phyloP scores from a whole-genome alignment of 2,113 vertebrate species.

The Danionella cerebrum region DNA sequence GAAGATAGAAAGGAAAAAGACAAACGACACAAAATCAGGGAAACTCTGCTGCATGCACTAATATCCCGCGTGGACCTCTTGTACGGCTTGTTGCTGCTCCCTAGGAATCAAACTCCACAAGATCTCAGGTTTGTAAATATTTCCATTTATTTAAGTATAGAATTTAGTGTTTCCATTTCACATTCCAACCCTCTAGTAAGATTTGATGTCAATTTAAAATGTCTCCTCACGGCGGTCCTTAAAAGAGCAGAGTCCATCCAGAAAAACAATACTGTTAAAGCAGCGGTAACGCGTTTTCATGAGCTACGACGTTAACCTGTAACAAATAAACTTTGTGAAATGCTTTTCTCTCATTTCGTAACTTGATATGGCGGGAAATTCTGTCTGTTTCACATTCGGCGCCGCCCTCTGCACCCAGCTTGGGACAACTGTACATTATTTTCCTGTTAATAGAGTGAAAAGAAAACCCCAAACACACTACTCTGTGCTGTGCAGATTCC shows the following conservation, averaged over 20 bases:
- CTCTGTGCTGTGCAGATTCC: constrained; percentile 38
- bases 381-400: constrained; percentile 19
- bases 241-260: constrained; percentile 45
- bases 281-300: too few relatives aligned
- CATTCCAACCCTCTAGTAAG: constrained; percentile 61
- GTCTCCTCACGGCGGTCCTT: constrained; percentile 61
- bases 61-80: too few relatives aligned
- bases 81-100: too few relatives aligned
- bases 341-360: constrained; percentile 26
- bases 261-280: constrained; percentile 50
- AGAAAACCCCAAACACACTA: constrained; percentile 37
- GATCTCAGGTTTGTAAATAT: constrained; percentile 57
- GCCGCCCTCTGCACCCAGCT: constrained; percentile 25
- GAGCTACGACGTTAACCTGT: too few relatives aligned
- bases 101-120: too few relatives aligned
- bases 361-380: constrained; percentile 25
- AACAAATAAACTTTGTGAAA: constrained; percentile 31
- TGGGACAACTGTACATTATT: constrained; percentile 21
- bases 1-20: too few relatives aligned
- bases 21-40: too few relatives aligned
- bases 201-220: constrained; percentile 63
- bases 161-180: constrained; percentile 64
- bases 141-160: constrained; percentile 73
- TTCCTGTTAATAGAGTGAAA: constrained; percentile 33
- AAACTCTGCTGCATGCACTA: too few relatives aligned